phyloP scores from a whole-genome alignment of 2,888 invertebrate species.

The Polyploca ridens region DNA sequence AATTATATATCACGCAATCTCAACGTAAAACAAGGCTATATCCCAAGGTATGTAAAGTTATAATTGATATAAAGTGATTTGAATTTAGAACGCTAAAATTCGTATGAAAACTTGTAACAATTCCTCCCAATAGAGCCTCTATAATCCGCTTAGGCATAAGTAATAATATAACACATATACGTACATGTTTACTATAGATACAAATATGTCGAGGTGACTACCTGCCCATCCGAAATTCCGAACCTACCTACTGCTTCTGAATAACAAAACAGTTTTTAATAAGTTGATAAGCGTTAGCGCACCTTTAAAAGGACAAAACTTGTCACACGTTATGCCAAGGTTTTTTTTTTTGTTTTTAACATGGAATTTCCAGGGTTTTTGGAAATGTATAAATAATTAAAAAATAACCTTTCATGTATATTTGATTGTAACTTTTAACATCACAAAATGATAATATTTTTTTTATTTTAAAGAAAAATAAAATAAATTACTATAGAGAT shows the following conservation, averaged over 20 bases:
- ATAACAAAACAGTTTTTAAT: conserved; percentile 52
- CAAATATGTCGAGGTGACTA: conserved; percentile 34
- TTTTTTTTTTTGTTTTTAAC: too few relatives aligned
- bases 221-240: conserved; percentile 44
- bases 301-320: conserved; percentile 26
- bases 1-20: too few relatives aligned
- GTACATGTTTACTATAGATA: conserved; percentile 12
- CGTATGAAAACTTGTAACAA: background rate
- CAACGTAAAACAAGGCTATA: too few relatives aligned
- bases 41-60: too few relatives aligned
- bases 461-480: too few relatives aligned
- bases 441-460: too few relatives aligned
- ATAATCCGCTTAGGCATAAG: background rate
- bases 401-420: too few relatives aligned
- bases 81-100: background rate
- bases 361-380: too few relatives aligned
- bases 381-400: too few relatives aligned
- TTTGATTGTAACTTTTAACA: too few relatives aligned
- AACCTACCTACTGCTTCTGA: conserved; percentile 44
- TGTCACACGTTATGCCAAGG: background rate
- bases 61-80: too few relatives aligned
- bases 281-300: conserved; percentile 29
- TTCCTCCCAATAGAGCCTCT: background rate
- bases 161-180: background rate
- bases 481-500: too few relatives aligned